These are phyloP conservation scores for Drosophila anomelani DNA, from an alignment of 2,888 invertebrate species.

Conservation along the genomic window DNA sequence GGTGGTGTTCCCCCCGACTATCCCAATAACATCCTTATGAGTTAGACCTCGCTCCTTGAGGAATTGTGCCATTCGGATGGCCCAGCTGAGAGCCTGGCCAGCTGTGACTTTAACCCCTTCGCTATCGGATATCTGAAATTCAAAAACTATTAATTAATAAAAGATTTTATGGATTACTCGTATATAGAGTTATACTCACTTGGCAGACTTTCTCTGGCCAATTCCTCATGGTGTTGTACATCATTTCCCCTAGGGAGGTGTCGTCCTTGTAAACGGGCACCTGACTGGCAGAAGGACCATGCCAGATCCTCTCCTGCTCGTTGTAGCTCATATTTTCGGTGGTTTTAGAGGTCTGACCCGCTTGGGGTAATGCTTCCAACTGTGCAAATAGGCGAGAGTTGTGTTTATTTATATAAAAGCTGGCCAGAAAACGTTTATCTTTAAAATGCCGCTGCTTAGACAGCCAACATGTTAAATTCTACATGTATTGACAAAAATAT, in stretches of 20 bases:
- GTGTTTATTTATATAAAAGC: background rate
- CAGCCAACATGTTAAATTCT: no score
- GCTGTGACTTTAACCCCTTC: conserved; percentile 70
- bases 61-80: conserved; percentile 73
- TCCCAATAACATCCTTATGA: conserved; percentile 74
- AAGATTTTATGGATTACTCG: no score
- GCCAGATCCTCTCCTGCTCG: conserved; percentile 66
- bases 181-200: conserved; percentile 39
- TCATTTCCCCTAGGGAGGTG: conserved; percentile 61
- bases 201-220: conserved; percentile 70
- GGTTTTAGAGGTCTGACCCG: background rate
- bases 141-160: no score
- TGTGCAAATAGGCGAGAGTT: background rate
- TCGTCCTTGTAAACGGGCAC: conserved; percentile 60
- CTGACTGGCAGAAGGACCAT: conserved; percentile 37
- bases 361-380: no score
- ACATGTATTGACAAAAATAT: background rate
- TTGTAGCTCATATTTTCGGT: conserved; percentile 26
- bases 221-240: conserved; percentile 62
- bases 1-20: conserved; percentile 71
- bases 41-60: conserved; percentile 66
- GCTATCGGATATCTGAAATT: conserved; percentile 66
- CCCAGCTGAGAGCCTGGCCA: conserved; percentile 64
- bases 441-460: no score
- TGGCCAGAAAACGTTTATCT: background rate